These are phyloP conservation scores for Hyposoter dolosus DNA, from an alignment of 2,888 invertebrate genomes.

Conservation along the genomic window DNA sequence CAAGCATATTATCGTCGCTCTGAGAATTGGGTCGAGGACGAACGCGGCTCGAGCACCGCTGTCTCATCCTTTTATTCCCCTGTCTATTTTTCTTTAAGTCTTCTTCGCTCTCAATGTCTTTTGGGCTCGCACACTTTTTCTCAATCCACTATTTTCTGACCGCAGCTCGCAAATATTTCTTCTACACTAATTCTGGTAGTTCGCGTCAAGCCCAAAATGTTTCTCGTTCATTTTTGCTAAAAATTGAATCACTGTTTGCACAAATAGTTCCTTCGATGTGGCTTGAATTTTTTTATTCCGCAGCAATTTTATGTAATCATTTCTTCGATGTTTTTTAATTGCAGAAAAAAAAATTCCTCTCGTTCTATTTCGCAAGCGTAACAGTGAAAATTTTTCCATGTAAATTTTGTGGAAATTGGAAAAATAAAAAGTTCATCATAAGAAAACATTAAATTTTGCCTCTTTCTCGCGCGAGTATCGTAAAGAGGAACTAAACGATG, in stretches of 20 bases:
- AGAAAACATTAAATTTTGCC: neutral
- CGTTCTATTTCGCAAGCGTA: neutral
- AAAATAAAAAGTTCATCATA: neutral
- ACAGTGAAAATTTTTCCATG: neutral
- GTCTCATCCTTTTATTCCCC: conserved; percentile 77
- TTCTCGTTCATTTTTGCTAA: neutral
- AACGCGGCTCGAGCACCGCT: conserved; percentile 76
- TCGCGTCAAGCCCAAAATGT: neutral
- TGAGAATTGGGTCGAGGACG: conserved; percentile 79
- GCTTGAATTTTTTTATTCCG: neutral
- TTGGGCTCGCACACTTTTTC: conserved; percentile 15
- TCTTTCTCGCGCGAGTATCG: conserved; percentile 12
- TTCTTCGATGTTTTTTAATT: neutral
- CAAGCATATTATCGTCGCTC: conserved; percentile 75
- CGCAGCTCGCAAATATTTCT: neutral
- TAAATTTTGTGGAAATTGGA: neutral
- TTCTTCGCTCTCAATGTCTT: conserved; percentile 60
- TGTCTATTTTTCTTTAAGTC: conserved; percentile 71
- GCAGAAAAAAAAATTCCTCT: neutral
- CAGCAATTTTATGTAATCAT: neutral
- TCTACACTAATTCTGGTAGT: neutral
- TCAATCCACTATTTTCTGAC: neutral
- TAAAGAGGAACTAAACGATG: conserved; percentile 29
- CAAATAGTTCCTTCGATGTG: neutral
- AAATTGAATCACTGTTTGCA: neutral